Evolutionary conservation across 2,888 invertebrate species (phyloP).

Genomic region (Serripes groenlandicus): DNA sequence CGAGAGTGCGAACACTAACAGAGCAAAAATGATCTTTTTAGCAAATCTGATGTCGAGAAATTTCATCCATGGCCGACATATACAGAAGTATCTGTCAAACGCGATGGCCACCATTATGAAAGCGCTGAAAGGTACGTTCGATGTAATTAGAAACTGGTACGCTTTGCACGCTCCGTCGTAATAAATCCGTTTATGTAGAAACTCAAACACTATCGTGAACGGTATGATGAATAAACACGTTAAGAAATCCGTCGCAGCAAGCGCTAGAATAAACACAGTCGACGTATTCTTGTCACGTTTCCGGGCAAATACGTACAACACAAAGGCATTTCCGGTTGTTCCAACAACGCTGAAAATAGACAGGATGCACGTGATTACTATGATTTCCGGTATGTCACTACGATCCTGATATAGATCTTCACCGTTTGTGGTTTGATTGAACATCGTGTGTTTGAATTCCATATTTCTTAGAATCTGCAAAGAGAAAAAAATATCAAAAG

Average conservation of each 20-base stretch:
- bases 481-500: background rate
- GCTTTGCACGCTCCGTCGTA: constrained; percentile 79
- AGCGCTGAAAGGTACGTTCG: constrained; percentile 81
- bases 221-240: constrained; percentile 83
- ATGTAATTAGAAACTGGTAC: constrained; percentile 82
- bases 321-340: constrained; percentile 84
- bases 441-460: constrained; percentile 11
- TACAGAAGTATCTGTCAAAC: constrained; percentile 83
- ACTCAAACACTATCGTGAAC: constrained; percentile 82
- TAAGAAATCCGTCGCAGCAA: constrained; percentile 82
- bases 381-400: constrained; percentile 55
- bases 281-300: constrained; percentile 78
- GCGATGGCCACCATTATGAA: constrained; percentile 84
- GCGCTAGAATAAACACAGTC: constrained; percentile 82
- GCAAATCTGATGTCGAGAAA: constrained; percentile 56
- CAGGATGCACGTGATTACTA: constrained; percentile 68
- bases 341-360: constrained; percentile 80
- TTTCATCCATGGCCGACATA: constrained; percentile 79
- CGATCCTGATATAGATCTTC: constrained; percentile 46
- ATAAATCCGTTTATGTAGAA: constrained; percentile 72
- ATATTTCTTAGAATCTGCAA: background rate
- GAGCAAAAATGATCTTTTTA: constrained; percentile 52
- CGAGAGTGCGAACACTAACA: constrained; percentile 50
- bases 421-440: constrained; percentile 59
- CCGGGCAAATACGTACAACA: constrained; percentile 83